Percentiles rank a stretch among this genome's conserved stretches.
Evolutionary conservation across 2,888 invertebrate genomes (phyloP).

Genomic region (Lochmaea capreae): DNA sequence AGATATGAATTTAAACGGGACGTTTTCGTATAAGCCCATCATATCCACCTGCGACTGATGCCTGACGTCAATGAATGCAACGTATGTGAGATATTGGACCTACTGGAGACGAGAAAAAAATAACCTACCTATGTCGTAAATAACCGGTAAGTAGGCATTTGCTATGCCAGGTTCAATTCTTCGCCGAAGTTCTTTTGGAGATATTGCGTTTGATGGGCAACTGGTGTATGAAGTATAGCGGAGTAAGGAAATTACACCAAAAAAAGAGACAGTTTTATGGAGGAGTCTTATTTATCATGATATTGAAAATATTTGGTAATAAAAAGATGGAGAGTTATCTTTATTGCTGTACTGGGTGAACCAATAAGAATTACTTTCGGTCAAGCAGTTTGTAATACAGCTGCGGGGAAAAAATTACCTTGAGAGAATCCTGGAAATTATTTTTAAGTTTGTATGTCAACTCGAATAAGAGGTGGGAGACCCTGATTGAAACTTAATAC

Average conservation of each 20-base stretch:
- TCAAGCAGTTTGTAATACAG: no score
- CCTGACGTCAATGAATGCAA: slow-evolving; percentile 55
- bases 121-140: slow-evolving; percentile 39
- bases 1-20: slow-evolving; percentile 60
- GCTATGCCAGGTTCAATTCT: slow-evolving; percentile 23
- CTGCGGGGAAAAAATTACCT: no score
- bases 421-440: no score
- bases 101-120: slow-evolving; percentile 42
- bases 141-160: slow-evolving; percentile 28
- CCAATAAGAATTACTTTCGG: no score
- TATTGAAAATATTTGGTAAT: not conserved
- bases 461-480: no score
- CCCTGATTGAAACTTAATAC: no score
- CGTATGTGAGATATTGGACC: slow-evolving; percentile 54
- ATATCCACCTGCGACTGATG: slow-evolving; percentile 57
- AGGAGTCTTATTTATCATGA: not conserved
- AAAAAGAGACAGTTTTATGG: not conserved
- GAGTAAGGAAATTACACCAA: not conserved
- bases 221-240: slow-evolving; percentile 1
- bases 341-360: no score
- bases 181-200: not conserved
- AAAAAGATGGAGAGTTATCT: not conserved
- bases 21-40: slow-evolving; percentile 53
- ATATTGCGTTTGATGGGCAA: slow-evolving; percentile 19
- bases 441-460: no score